Evolutionary conservation across 2,797 vertebrate species (phyloP).

Genomic region (Oryzias dopingdopingensis): DNA sequence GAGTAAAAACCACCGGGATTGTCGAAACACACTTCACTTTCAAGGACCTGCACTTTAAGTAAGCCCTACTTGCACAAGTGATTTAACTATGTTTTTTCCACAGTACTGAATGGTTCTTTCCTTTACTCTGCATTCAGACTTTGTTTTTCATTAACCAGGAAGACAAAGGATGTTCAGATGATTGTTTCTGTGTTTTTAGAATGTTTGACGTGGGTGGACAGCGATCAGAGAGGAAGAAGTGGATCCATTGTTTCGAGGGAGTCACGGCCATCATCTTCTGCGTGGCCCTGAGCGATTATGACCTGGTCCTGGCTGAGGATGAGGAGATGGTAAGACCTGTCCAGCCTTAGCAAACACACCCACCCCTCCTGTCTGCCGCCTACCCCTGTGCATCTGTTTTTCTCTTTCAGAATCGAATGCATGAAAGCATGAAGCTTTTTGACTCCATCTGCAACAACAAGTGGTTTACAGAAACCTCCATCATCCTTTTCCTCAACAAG

Average conservation of each 20-base stretch:
- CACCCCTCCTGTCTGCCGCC: neutral
- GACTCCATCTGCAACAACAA: constrained; percentile 99
- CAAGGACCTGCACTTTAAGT: constrained; percentile 99
- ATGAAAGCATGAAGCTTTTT: constrained; percentile 99
- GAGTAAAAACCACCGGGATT: constrained; percentile 98
- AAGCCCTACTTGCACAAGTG: constrained; percentile 40
- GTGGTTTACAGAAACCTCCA: constrained; percentile 99
- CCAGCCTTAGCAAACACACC: too few relatives aligned
- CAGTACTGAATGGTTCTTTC: neutral
- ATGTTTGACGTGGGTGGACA: constrained; percentile 99
- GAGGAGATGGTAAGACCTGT: constrained; percentile 89
- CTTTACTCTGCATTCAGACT: neutral
- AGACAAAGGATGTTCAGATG: neutral
- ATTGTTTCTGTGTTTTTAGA: constrained; percentile 64
- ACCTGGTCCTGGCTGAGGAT: constrained; percentile 96
- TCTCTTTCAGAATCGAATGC: constrained; percentile 91
- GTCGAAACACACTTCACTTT: constrained; percentile 99
- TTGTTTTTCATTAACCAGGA: neutral
- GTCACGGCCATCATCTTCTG: constrained; percentile 99
- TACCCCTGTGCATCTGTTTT: neutral
- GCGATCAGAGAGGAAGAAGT: constrained; percentile 97
- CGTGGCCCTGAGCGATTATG: constrained; percentile 96
- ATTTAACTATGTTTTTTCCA: neutral
- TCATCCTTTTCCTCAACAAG: constrained; percentile 99
- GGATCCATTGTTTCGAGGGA: constrained; percentile 99